Evolutionary conservation across 2,888 invertebrate genomes (phyloP), one percentile per base, ranked within the genome.

Genomic region (Tenthredo mesomela): DNA sequence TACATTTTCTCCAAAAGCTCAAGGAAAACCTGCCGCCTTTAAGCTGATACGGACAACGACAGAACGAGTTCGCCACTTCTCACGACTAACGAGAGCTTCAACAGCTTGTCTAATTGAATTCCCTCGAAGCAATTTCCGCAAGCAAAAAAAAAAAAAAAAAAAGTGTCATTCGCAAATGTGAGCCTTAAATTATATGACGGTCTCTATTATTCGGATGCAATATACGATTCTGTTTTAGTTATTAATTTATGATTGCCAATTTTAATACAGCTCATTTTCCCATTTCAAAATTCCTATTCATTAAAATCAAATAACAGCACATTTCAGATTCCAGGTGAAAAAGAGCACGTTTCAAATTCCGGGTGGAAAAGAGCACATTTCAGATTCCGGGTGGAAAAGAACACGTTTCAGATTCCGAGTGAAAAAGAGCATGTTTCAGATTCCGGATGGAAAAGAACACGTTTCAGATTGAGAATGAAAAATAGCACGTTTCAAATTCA

Each of bases 81-180:
- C 80, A 40, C 33, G 58, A 80, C 80, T 80, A 61, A 80, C 80
- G 80, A 80, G 80, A 40, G n/a, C 61, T 61, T 40, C 80, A 80
- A 80, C 80, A 61, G 80, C 58, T 37, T 25, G 80, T 80, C 40
- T 80, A 80, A 80, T 80, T 80, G 58, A 80, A 80, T 80, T 61
- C 40, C 61, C 40, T 37, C 9, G 58, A 61, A 61, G 21, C 58
- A 58, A 37, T 29, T 61, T 37, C 29, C 70, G n/a, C 37, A 37
- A n/a, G 21, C 3, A 33, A 4, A 4, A 33, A 33, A 2, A 33
- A 33, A 33, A 33, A 33, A 33, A 47, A 75, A 75, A 54, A 33
- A 77, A 18, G 9, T 54, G 29, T 43, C 40, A 43, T 21, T n/a
- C n/a, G n/a, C 43, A 54, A 54, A 77, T 1, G 50, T 54, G 4